Conservation (phyloP, 1,140 invertebrate genomes). For the Brachionus koreanus region DNA sequence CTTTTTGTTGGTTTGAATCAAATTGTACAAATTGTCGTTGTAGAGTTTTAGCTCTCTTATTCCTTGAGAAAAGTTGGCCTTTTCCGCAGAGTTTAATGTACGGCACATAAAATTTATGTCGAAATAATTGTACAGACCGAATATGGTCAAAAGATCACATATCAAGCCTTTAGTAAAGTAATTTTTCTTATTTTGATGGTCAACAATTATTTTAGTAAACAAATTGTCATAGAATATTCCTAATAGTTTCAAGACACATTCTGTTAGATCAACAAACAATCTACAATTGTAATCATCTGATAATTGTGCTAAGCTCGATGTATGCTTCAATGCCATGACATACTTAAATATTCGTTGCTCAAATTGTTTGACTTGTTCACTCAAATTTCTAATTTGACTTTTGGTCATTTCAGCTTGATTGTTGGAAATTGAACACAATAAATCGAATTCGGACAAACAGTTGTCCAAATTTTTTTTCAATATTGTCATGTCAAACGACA, state of each 20-base stretch:
- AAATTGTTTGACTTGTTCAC: neutral
- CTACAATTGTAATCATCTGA: neutral
- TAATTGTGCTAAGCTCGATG: neutral
- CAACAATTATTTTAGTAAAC: conserved; percentile 11
- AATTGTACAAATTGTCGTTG: conserved; percentile 24
- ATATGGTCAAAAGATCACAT: conserved; percentile 12
- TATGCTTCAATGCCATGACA: neutral
- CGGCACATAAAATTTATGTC: neutral
- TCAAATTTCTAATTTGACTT: neutral
- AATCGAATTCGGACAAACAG: conserved; percentile 10
- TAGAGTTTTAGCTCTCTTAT: neutral
- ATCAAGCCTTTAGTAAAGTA: neutral
- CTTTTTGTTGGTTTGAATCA: neutral
- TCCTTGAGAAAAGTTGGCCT: neutral
- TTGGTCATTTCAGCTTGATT: neutral
- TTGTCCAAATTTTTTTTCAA: conserved; percentile 29
- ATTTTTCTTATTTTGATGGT: neutral
- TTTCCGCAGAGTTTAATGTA: neutral
- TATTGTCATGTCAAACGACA: neutral
- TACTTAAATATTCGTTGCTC: neutral
- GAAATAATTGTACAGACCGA: conserved; percentile 25
- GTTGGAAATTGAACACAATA: neutral
- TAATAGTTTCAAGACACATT: neutral
- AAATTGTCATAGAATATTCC: conserved; percentile 14
- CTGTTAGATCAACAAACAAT: neutral